Evolutionary conservation across 2,113 vertebrate species (phyloP).

Genomic region (Oryzias woworae): DNA sequence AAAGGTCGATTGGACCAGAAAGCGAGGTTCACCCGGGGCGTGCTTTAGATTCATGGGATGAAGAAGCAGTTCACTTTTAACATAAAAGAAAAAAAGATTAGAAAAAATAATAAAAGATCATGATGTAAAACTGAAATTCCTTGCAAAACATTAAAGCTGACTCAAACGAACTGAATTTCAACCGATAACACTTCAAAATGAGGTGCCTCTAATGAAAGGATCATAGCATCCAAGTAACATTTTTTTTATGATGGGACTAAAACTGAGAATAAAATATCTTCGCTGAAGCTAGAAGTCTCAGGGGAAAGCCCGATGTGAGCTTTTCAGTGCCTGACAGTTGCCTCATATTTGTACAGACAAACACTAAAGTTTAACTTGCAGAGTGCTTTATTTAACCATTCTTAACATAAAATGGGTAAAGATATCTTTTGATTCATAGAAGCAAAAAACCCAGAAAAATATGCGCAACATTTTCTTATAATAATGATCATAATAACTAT

Average conservation of each 20-base stretch:
- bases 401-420: background rate
- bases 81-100: conserved; percentile 6
- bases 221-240: too few species aligned
- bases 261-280: too few species aligned
- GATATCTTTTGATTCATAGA: background rate
- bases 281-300: too few species aligned
- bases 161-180: too few species aligned
- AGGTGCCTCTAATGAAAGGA: too few species aligned
- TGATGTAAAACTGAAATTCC: background rate
- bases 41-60: conserved; percentile 49
- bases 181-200: too few species aligned
- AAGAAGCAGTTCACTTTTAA: conserved; percentile 27
- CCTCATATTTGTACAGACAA: background rate
- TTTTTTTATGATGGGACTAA: too few species aligned
- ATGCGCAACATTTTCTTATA: too few species aligned
- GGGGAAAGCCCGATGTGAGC: too few species aligned
- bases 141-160: too few species aligned
- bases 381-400: background rate
- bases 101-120: conserved; percentile 16
- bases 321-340: too few species aligned
- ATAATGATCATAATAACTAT: too few species aligned
- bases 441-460: background rate
- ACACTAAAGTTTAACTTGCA: background rate
- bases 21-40: conserved; percentile 23
- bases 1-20: conserved; percentile 56